Base-by-base conservation (phyloP, 2,797 vertebrate genomes). In the Anolis apletophallus region DNA sequence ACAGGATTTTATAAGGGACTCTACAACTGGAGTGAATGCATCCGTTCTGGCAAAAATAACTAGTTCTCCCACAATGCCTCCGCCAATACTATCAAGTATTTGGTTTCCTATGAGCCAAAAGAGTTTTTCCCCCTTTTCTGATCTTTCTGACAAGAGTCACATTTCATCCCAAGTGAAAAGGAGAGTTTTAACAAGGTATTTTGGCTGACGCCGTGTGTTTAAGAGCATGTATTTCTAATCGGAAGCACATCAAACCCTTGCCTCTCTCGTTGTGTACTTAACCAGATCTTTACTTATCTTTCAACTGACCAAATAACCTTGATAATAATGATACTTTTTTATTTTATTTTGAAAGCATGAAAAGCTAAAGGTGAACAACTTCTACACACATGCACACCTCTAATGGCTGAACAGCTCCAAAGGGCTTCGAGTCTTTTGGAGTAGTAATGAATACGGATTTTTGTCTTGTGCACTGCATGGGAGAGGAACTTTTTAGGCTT, bases 401-500 rank as follows among this genome's bases (percentile, higher is more conserved):
- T 93, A 94, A 92, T 90, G 91, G 88, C 85, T 90, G 93, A 92
- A 90, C 88, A 77, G 90, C 90, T 94, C 93, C 93, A 91, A 93
- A 95, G 93, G 92, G 93, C 92, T 93, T 92, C 92, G 94, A 93
- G 91, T 92, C 90, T 93, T 94, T 94, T 88, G 89, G 95, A 94
- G 93, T 90, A 94, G 91, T 94, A 94, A 95, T 95, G 95, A 95
- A 95, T 90, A 94, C 92, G 86, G 93, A 92, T 94, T 95, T 84
- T 94, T 93, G 92, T 94, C 94, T 94, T 94, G 89, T 85, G 90
- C 95, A 91, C 95, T 93, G 94, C 95, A 95, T 94, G 94, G 94
- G 92, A 94, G 93, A 93, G 91, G 93, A 93, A 92, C 93, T 93
- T 94, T 95, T 93, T 91, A 93, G 88, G 91, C 93, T 93, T 93